These are phyloP conservation scores for Nebria brevicollis DNA, from an alignment of 2,888 invertebrate species.

Conservation along the genomic window DNA sequence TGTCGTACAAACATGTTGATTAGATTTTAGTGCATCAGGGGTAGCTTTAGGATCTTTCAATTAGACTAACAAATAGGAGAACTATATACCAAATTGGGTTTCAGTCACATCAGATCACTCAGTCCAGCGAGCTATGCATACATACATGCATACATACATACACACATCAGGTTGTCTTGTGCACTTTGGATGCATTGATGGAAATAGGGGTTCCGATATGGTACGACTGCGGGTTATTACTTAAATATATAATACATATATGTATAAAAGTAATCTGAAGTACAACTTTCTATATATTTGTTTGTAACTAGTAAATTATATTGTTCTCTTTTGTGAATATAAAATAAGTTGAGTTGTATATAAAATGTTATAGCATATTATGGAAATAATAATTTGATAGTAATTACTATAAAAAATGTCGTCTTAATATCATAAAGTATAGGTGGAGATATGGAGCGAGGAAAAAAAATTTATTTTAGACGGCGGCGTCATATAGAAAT, in stretches of 20 bases:
- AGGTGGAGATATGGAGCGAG: neutral
- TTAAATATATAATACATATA: neutral
- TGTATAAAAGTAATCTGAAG: neutral
- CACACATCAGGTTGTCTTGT: too few relatives aligned
- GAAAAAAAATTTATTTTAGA: slow-evolving; percentile 22
- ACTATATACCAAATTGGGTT: slow-evolving; percentile 17
- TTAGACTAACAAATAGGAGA: slow-evolving; percentile 52
- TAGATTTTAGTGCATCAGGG: slow-evolving; percentile 48
- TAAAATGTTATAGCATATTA: neutral
- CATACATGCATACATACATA: too few relatives aligned
- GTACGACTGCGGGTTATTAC: neutral
- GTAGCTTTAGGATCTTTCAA: slow-evolving; percentile 48
- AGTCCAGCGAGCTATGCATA: neutral
- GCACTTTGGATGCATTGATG: too few relatives aligned
- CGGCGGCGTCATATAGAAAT: slow-evolving; percentile 36
- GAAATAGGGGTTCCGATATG: neutral
- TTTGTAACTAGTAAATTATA: neutral
- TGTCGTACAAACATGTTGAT: slow-evolving; percentile 50
- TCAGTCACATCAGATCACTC: slow-evolving; percentile 5
- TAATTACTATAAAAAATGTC: neutral
- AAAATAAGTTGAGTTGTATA: too few relatives aligned
- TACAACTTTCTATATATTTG: neutral
- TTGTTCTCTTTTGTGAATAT: too few relatives aligned
- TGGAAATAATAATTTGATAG: neutral
- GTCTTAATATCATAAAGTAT: neutral